These are phyloP conservation scores for Serripes groenlandicus DNA, from an alignment of 2,888 invertebrate species.

Conservation along the genomic window DNA sequence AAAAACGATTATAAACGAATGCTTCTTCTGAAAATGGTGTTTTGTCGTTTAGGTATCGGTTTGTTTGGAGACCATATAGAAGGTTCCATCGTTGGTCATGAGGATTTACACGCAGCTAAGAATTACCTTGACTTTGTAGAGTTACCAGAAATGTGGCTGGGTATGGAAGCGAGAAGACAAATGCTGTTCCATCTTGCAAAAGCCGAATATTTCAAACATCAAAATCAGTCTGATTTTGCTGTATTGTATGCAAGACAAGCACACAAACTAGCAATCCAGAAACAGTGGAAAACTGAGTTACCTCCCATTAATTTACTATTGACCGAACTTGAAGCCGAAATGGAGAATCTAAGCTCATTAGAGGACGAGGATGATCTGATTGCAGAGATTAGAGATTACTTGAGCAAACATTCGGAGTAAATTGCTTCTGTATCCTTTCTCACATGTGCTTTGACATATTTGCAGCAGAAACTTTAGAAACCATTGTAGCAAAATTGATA, in stretches of 20 bases:
- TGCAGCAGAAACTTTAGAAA: too few relatives aligned
- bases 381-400: too few relatives aligned
- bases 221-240: conserved; percentile 19
- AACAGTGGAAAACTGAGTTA: conserved; percentile 41
- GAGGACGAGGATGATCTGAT: too few relatives aligned
- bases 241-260: conserved; percentile 33
- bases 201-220: conserved; percentile 29
- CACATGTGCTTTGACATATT: too few relatives aligned
- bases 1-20: conserved; percentile 66
- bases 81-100: conserved; percentile 13
- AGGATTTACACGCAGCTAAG: conserved; percentile 42
- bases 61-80: conserved; percentile 52
- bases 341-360: too few relatives aligned
- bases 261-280: conserved; percentile 25
- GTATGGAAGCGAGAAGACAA: conserved; percentile 48
- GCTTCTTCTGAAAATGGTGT: conserved; percentile 60
- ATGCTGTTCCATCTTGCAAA: conserved; percentile 54
- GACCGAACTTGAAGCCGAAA: conserved; percentile 14
- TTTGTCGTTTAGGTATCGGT: conserved; percentile 62
- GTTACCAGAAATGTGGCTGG: conserved; percentile 43
- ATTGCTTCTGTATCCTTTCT: too few relatives aligned
- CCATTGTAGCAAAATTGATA: too few relatives aligned
- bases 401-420: too few relatives aligned
- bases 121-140: conserved; percentile 45
- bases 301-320: conserved; percentile 25